Evolutionary conservation across 2,797 vertebrate genomes (phyloP).

Genomic region (Fratercula arctica): DNA sequence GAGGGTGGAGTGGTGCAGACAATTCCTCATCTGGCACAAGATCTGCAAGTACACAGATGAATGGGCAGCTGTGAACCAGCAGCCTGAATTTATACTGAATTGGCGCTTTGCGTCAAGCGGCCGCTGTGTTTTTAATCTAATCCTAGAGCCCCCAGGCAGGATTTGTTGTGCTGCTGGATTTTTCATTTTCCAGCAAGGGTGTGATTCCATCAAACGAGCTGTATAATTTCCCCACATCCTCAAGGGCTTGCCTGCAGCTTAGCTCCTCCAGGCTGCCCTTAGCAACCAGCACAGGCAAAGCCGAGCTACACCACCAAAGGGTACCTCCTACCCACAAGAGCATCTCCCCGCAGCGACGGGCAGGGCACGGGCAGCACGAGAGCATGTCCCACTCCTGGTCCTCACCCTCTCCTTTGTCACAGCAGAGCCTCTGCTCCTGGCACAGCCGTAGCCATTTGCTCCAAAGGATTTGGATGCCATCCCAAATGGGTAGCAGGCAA

Average conservation of each 20-base stretch:
- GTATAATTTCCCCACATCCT: background rate
- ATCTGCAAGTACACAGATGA: background rate
- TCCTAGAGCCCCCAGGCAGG: constrained; percentile 1
- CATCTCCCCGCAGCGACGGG: background rate
- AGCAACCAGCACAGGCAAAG: background rate
- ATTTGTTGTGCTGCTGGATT: constrained; percentile 28
- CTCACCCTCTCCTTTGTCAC: background rate
- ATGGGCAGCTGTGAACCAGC: background rate
- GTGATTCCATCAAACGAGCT: constrained; percentile 40
- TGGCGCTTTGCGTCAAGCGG: background rate
- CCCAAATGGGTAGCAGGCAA: background rate
- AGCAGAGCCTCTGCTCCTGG: background rate
- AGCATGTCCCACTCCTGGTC: rapidly evolving
- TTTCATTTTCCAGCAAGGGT: background rate
- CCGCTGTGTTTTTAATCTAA: background rate
- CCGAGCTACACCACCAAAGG: background rate
- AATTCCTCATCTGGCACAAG: background rate
- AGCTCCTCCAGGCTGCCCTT: background rate
- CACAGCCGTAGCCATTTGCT: background rate
- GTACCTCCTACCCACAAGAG: too few relatives aligned
- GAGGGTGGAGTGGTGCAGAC: rapidly evolving
- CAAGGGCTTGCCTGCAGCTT: constrained; percentile 31
- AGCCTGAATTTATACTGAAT: background rate
- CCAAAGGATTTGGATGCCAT: background rate
- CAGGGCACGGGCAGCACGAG: background rate